Percentiles rank a stretch among this genome's conserved stretches.
Evolutionary conservation across 2,797 vertebrate species (phyloP).

Genomic region (Aplochiton taeniatus): DNA sequence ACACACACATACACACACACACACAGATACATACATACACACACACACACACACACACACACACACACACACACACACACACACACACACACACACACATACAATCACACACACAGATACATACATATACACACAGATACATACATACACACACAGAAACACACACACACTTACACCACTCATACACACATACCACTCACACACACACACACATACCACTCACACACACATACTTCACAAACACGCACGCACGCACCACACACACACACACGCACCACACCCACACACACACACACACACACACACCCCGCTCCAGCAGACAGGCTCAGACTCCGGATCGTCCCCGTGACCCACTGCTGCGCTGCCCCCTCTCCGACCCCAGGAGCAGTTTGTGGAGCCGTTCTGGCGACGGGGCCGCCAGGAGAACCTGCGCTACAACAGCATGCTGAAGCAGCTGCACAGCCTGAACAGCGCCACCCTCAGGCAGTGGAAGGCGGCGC

Average conservation of each 20-base stretch:
- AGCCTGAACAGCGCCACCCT: slow-evolving; percentile 82
- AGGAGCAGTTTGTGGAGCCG: slow-evolving; percentile 94
- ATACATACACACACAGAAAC: slow-evolving; percentile 4
- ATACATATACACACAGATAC: too few relatives aligned
- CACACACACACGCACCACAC: slow-evolving; percentile 1
- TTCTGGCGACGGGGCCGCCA: slow-evolving; percentile 90
- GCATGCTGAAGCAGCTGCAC: slow-evolving; percentile 90
- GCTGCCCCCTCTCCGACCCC: not conserved
- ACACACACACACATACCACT: slow-evolving; percentile 3
- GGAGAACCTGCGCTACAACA: slow-evolving; percentile 95
- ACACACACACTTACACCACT: slow-evolving; percentile 9
- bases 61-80: slow-evolving; percentile 7
- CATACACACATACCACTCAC: not conserved
- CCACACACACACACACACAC: not conserved
- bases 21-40: too few relatives aligned
- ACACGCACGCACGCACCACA: not conserved
- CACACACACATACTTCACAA: not conserved
- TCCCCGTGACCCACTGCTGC: not conserved
- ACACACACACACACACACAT: not conserved
- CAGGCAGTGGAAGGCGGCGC: slow-evolving; percentile 89
- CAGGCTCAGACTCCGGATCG: too few relatives aligned
- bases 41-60: not conserved
- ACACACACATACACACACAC: slow-evolving; percentile 10
- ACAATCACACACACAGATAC: not conserved
- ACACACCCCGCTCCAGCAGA: not conserved